Conservation (phyloP, 2,797 vertebrate genomes). For the Falco biarmicus region DNA sequence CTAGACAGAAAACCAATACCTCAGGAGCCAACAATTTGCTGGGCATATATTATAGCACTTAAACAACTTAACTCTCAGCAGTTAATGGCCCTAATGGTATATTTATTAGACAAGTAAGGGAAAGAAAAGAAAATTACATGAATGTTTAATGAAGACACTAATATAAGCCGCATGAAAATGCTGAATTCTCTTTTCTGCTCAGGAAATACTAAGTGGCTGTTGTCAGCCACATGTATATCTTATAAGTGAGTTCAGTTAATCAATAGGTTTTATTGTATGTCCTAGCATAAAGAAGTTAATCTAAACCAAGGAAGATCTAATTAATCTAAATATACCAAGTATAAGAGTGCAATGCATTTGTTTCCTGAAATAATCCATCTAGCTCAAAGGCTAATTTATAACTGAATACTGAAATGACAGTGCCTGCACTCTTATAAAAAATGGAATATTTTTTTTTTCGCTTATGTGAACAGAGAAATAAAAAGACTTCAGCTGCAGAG, state of each 20-base stretch:
- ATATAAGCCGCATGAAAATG: constrained; percentile 31
- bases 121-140: constrained; percentile 48
- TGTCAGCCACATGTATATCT: constrained; percentile 3
- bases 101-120: constrained; percentile 56
- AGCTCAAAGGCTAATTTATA: not conserved
- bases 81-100: constrained; percentile 52
- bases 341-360: not conserved
- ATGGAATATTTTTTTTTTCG: rapidly evolving
- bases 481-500: not conserved
- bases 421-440: not conserved
- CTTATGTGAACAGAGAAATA: not conserved
- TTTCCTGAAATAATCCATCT: not conserved
- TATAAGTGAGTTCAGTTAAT: constrained; percentile 41
- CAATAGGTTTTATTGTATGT: constrained; percentile 30
- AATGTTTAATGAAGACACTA: constrained; percentile 63
- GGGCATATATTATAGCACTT: constrained; percentile 38
- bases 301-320: not conserved
- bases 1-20: constrained; percentile 64
- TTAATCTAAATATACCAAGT: not conserved
- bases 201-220: constrained; percentile 33
- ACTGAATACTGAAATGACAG: not conserved
- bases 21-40: constrained; percentile 14
- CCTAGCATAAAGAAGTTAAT: not conserved
- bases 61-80: constrained; percentile 44
- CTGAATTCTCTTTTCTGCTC: constrained; percentile 11